Base-by-base conservation (phyloP, 2,888 invertebrate species). In the Athalia circularis region DNA sequence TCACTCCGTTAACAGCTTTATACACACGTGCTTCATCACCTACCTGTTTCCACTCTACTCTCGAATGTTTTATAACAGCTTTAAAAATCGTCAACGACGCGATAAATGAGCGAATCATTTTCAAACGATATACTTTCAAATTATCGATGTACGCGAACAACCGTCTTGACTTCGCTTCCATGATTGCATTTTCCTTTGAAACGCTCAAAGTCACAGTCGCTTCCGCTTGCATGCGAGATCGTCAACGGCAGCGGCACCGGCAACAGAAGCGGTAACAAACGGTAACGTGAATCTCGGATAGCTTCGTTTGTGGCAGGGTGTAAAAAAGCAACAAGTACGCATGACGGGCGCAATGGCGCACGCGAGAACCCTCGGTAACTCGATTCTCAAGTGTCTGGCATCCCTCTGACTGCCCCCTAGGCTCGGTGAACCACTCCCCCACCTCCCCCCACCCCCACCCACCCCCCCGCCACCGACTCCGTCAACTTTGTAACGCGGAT, bases 261-360 rank as follows among this genome's bases (percentile, higher is more conserved):
- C 29, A 29, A 29, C 29, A 29, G 29, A 0, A 29, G 29, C 29
- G 29, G 2, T 29, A 29, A 29, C 54, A 9, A n/a, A 7, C 72
- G 52, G 72, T 47, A 59, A 72, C 47, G 72, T 13, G 43, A 72
- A 59, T 15, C 8, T 13, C 47, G 43, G 59, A 13, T 57, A 3
- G 45, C 47, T 72, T 72, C 59, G 57, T 47, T 68, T 68, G 68
- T 54, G 29, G 6, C 45, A 57, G 13, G 29, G 29, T 29, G 47
- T 43, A 59, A 72, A 72, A 72, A 72, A 72, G 72, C 72, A 72
- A 72, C 72, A 72, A 72, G 72, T 72, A 59, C 57, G 57, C 72
- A 72, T 72, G 59, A 72, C 59, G 72, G 72, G 72, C 57, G 72
- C 72, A 72, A 72, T 72, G 72, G 72, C 72, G 72, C 70, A 70